Evolutionary conservation across 2,888 invertebrate genomes (phyloP), one percentile per base, ranked within the genome.

Genomic region (Tortrix viridana): DNA sequence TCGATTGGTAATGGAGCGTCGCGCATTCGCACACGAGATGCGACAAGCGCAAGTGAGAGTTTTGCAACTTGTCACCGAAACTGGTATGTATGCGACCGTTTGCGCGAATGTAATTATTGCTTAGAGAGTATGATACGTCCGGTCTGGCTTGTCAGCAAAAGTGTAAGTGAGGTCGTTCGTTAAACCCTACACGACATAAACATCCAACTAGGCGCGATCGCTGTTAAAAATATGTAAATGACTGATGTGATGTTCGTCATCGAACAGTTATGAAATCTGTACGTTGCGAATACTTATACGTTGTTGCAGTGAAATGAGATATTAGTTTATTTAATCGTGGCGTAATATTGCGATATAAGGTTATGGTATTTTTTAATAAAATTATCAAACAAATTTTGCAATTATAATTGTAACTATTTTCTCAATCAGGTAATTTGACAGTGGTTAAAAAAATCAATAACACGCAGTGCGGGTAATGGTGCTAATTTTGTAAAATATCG

Each of bases 1-100:
- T 86, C 85, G 88, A 88, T 88, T 74, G 80, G 86, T 83, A 87
- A 88, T 84, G 81, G 79, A 81, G 82, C 84, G 84, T 79, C 80
- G 80, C 80, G 83, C 82, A 80, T 84, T 79, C 80, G 82, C 61
- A 85, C 82, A 86, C 85, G 77, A 78, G 82, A 82, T 79, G 82
- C 85, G 89, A 88, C 89, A 87, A 85, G 84, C 81, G 87, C 81
- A 75, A 91, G 92, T 90, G 92, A 92, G 92, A 92, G 92, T 91
- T 89, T 85, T 81, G 83, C 84, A 82, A 84, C 84, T 83, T 88
- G 86, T 88, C 85, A 85, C 86, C 88, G 82, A 90, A 91, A 90
- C 90, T 88, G 88, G 89, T 87, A 88, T 85, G 77, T 77, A 80
- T 84, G 82, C 79, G 72, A 77, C 73, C 77, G 75, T 74, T 79